Evolutionary conservation across 1,140 invertebrate species (phyloP).

Genomic region (Forficula auricularia): DNA sequence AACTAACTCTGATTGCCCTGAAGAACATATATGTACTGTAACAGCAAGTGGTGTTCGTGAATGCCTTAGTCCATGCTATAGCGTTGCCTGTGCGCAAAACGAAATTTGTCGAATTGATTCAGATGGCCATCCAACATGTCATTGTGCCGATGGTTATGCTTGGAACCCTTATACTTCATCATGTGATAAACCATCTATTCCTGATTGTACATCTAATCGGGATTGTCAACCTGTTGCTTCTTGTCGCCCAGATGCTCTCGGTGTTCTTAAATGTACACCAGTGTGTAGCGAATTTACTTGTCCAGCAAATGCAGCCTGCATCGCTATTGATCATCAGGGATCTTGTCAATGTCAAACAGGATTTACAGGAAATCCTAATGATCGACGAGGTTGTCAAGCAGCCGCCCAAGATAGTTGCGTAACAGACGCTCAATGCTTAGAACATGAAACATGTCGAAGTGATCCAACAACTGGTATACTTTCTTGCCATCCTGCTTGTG

Average conservation of each 20-base stretch:
- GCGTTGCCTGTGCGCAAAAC: conserved; percentile 59
- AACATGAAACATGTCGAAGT: conserved; percentile 53
- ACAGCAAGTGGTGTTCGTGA: conserved; percentile 42
- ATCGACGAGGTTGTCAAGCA: conserved; percentile 62
- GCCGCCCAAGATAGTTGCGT: conserved; percentile 51
- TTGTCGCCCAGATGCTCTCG: conserved; percentile 64
- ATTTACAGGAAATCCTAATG: conserved; percentile 71
- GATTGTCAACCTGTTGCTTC: conserved; percentile 51
- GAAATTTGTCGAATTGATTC: conserved; percentile 55
- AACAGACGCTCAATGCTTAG: conserved; percentile 62
- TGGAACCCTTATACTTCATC: conserved; percentile 63
- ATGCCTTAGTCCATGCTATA: conserved; percentile 60
- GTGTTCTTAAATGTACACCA: conserved; percentile 61
- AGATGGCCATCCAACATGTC: conserved; percentile 47
- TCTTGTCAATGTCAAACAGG: conserved; percentile 63
- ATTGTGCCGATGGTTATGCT: conserved; percentile 53
- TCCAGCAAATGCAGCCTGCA: conserved; percentile 60
- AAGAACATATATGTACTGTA: conserved; percentile 39
- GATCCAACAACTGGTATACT: conserved; percentile 24
- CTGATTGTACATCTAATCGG: conserved; percentile 50
- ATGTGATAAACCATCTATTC: conserved; percentile 70
- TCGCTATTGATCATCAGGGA: conserved; percentile 51
- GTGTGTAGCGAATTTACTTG: conserved; percentile 66
- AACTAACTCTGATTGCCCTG: conserved; percentile 48
- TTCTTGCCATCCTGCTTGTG: conserved; percentile 55